phyloP scores from a whole-genome alignment of 2,888 invertebrate species.

The Chrysolina oricalcia region DNA sequence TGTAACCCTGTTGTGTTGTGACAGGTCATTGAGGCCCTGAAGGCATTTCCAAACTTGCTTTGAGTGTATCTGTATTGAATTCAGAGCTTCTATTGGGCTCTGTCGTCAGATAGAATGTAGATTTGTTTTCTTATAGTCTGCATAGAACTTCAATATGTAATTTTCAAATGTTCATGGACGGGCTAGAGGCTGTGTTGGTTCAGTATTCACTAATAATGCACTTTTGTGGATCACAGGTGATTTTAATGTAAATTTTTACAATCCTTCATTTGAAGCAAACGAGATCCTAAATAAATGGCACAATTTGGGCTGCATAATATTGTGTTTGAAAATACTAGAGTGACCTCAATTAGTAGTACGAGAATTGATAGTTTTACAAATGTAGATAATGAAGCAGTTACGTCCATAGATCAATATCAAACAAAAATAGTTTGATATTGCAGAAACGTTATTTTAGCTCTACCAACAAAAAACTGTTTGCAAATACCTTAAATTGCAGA shows the following conservation, averaged over 20 bases:
- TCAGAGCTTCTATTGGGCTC: no score
- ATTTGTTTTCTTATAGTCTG: no score
- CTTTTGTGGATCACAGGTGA: not conserved
- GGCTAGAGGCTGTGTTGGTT: not conserved
- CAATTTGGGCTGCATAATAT: not conserved
- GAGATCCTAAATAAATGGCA: not conserved
- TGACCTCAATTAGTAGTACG: not conserved
- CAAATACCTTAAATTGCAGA: not conserved
- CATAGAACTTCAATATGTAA: not conserved
- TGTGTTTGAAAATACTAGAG: constrained; percentile 3
- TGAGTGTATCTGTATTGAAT: no score
- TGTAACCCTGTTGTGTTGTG: no score
- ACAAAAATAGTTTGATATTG: not conserved
- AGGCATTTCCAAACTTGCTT: no score
- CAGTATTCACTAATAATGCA: not conserved
- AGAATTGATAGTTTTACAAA: constrained; percentile 15
- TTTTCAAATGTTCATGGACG: not conserved
- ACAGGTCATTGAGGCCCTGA: no score
- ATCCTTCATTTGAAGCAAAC: not conserved
- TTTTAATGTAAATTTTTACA: constrained; percentile 11
- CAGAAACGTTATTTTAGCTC: constrained; percentile 1
- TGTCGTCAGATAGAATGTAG: no score
- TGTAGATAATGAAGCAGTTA: not conserved
- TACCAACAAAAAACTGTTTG: not conserved
- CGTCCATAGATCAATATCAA: not conserved